Percentiles rank a stretch among this genome's conserved stretches.
Evolutionary conservation across 1,140 invertebrate genomes (phyloP).

Genomic region (Metaphire vulgaris): DNA sequence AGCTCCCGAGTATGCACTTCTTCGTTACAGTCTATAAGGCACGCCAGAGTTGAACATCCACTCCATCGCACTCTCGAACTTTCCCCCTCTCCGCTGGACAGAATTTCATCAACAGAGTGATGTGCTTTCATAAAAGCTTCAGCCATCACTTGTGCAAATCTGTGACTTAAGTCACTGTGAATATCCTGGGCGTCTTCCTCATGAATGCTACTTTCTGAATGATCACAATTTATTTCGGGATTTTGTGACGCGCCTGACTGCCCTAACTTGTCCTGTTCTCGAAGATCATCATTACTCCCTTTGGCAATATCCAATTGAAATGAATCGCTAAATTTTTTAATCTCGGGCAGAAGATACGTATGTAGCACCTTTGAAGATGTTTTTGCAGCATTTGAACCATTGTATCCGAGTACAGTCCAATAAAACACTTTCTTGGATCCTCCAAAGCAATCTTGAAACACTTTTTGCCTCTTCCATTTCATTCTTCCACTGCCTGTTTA

Average conservation of each 20-base stretch:
- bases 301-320: too few relatives aligned
- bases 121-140: slow-evolving; percentile 44
- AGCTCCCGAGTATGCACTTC: too few relatives aligned
- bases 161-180: too few relatives aligned
- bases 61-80: slow-evolving; percentile 48
- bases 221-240: too few relatives aligned
- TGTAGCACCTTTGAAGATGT: slow-evolving; percentile 44
- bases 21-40: slow-evolving; percentile 28
- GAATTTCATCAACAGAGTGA: slow-evolving; percentile 41
- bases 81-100: slow-evolving; percentile 49
- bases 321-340: slow-evolving; percentile 44
- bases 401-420: slow-evolving; percentile 49
- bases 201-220: too few relatives aligned
- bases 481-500: slow-evolving; percentile 43
- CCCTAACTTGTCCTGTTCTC: too few relatives aligned
- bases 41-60: slow-evolving; percentile 45
- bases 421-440: slow-evolving; percentile 45
- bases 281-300: too few relatives aligned
- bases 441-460: slow-evolving; percentile 48
- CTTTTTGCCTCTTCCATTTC: slow-evolving; percentile 46
- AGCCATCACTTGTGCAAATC: too few relatives aligned
- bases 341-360: slow-evolving; percentile 43
- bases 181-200: too few relatives aligned
- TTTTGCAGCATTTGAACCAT: slow-evolving; percentile 45
- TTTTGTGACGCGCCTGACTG: too few relatives aligned